phyloP scores from a whole-genome alignment of 2,113 vertebrate species.

The mouse (Mus musculus) region GRCm39 chr1:180167501-180168000 shows the following conservation, averaged over 20 bases:
- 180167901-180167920: not conserved
- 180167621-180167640: not conserved
- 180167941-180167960: too few species aligned
- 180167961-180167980: too few species aligned
- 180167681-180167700: not conserved
- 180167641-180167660: not conserved
- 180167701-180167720: not conserved
- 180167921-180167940: too few species aligned
- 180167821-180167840: not conserved
- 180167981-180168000: too few species aligned
- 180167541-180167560: not conserved
- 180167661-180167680: not conserved
- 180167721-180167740: not conserved
- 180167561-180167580: not conserved
- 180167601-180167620: not conserved
- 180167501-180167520: not conserved
- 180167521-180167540: not conserved
- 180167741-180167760: not conserved
- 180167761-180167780: not conserved
- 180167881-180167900: not conserved
- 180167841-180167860: not conserved
- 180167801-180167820: not conserved
- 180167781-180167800: not conserved
- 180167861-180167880: not conserved
- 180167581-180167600: not conserved